Evolutionary conservation across 2,113 vertebrate species (phyloP).

Genomic region (Tachuris rubrigastra): DNA sequence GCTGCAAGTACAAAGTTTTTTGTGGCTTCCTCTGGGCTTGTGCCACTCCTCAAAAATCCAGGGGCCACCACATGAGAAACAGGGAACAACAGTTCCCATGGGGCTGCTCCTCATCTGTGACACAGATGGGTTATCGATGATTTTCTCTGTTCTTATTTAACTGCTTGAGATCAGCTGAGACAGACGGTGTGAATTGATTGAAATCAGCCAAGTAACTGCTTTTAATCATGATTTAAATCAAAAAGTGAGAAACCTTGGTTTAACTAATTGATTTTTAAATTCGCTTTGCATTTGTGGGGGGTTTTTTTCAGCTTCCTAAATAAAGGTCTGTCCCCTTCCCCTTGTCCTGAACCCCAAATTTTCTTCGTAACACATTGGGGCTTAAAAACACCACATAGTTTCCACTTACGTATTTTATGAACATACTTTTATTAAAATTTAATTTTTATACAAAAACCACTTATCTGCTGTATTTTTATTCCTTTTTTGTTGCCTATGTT

Average conservation of each 20-base stretch:
- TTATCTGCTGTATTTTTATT: neutral
- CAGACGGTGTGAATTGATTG: neutral
- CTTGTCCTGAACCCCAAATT: neutral
- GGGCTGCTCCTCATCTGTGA: neutral
- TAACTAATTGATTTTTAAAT: neutral
- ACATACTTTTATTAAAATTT: neutral
- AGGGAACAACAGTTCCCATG: neutral
- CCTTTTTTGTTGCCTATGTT: neutral
- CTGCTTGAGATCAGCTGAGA: neutral
- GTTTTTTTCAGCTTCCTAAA: neutral
- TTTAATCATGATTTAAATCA: neutral
- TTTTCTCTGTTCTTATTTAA: neutral
- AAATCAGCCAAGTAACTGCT: constrained; percentile 16
- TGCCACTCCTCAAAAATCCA: neutral
- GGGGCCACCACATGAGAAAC: neutral
- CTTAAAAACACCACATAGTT: fast-evolving
- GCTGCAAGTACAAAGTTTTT: neutral
- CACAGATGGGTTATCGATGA: constrained; percentile 24
- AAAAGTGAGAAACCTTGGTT: neutral
- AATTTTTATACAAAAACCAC: neutral
- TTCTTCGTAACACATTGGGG: neutral
- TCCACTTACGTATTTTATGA: neutral
- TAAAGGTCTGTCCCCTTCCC: neutral
- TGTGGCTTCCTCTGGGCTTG: neutral
- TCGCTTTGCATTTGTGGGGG: neutral